Evolutionary conservation across 1,140 invertebrate species (phyloP), one percentile per base, ranked within the genome.

Genomic region (Drosophila funebris): DNA sequence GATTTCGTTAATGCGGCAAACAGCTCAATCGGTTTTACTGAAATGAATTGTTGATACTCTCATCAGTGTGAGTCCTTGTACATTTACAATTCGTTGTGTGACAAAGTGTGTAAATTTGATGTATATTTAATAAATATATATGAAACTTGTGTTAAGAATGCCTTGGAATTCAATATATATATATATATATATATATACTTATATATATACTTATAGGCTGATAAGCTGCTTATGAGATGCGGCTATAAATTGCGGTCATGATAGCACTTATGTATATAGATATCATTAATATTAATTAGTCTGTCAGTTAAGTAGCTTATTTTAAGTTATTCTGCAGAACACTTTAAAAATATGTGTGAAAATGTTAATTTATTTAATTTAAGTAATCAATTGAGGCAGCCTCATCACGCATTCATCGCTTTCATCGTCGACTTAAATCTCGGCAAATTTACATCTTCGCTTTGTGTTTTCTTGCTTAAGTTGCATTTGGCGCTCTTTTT

Each of bases 1-100:
- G 80, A 84, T 76, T 78, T 70, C 81, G 81, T 76, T 84, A 84
- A 85, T 84, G 73, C 80, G 63, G 44, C 58, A 53, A 66, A 68
- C 73, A 78, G 62, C 71, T 56, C 64, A 78, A 78, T 83, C 58
- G 54, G 43, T 48, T 80, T 60, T 60, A 78, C 73, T 70, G 78
- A 82, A 75, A 75, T 54, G 61, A 72, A 79, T 84, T 76, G 63
- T 79, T 83, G 53, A 72, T 83, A 57, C 31, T 11, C 31, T 8
- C 11, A 11, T 62, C 33, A 57, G 48, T 57, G 61, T 37, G 11
- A 44, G 48, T n/a, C n/a, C 29, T 57, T 39, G 14, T 20, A 20
- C 48, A 53, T 29, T 78, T 64, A 22, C 22, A 46, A 46, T 74
- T 56, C 63, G 53, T 43, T 75, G 70, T 54, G 70, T 78, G 54